Percentiles rank a stretch among this genome's conserved stretches.
Conservation (phyloP, 2,888 invertebrate species). For the Neoitamus cyanurus region DNA sequence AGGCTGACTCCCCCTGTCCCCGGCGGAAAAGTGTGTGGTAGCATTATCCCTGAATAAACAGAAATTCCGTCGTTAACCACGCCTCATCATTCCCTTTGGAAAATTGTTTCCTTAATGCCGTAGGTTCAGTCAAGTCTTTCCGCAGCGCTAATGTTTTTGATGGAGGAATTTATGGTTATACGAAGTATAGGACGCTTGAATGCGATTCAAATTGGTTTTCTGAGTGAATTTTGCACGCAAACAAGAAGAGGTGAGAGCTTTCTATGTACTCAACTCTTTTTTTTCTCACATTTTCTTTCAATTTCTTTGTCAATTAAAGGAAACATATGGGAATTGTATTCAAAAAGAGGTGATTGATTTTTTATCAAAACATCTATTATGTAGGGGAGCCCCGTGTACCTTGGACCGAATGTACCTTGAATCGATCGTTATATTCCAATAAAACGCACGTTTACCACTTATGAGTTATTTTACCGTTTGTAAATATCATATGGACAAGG, state of each 20-base stretch:
- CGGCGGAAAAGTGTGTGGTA: neutral
- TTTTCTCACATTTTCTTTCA: neutral
- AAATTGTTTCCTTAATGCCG: conserved; percentile 21
- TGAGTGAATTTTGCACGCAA: neutral
- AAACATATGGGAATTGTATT: no score
- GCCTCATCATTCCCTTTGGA: conserved; percentile 9
- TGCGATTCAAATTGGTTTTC: conserved; percentile 7
- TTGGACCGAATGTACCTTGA: no score
- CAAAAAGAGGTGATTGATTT: no score
- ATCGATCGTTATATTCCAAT: no score
- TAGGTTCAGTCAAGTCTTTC: neutral
- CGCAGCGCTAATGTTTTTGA: neutral
- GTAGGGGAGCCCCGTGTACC: no score
- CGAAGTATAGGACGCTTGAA: neutral
- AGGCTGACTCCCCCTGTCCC: conserved; percentile 1
- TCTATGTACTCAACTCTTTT: neutral
- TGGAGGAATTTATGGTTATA: neutral
- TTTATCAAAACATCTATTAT: no score
- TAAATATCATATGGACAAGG: no score
- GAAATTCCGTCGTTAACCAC: neutral
- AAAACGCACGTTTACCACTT: no score
- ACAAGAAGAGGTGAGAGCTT: neutral
- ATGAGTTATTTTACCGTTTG: no score
- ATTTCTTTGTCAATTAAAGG: no score
- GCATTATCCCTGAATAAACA: conserved; percentile 44